Evolutionary conservation across 1,140 invertebrate species (phyloP).

Genomic region (Gryon sp.): DNA sequence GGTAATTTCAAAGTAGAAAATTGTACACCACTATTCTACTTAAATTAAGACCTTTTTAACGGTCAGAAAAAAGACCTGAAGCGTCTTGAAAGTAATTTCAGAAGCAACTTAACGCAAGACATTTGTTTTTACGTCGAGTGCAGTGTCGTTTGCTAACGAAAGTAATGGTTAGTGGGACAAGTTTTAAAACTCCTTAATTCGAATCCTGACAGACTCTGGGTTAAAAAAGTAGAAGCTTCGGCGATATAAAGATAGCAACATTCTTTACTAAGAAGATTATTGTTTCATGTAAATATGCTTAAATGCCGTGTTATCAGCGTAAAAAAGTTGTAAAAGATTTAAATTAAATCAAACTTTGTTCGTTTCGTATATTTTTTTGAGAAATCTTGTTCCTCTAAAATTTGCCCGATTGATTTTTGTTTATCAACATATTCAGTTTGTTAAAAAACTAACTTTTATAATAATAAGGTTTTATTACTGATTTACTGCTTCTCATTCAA

Average conservation of each 20-base stretch:
- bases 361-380: too few relatives aligned
- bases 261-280: slow-evolving; percentile 35
- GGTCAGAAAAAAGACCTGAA: background rate
- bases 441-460: too few relatives aligned
- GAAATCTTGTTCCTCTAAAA: slow-evolving; percentile 3
- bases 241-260: slow-evolving; percentile 11
- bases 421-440: too few relatives aligned
- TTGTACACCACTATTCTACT: too few relatives aligned
- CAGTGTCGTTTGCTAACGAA: slow-evolving; percentile 31
- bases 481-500: too few relatives aligned
- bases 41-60: too few relatives aligned
- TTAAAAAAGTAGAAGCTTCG: slow-evolving; percentile 13
- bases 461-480: too few relatives aligned
- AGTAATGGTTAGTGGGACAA: slow-evolving; percentile 40
- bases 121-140: slow-evolving; percentile 32
- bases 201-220: slow-evolving; percentile 23
- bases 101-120: slow-evolving; percentile 20
- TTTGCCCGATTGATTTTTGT: too few relatives aligned
- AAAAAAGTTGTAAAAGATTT: slow-evolving; percentile 20
- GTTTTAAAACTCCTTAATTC: slow-evolving; percentile 47
- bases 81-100: slow-evolving; percentile 8
- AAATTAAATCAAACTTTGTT: background rate
- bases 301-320: background rate
- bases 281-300: slow-evolving; percentile 10
- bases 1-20: too few relatives aligned